Percentiles rank a stretch among this genome's conserved stretches.
phyloP scores from a whole-genome alignment of 2,113 vertebrate genomes.

The Elgaria multicarinata region DNA sequence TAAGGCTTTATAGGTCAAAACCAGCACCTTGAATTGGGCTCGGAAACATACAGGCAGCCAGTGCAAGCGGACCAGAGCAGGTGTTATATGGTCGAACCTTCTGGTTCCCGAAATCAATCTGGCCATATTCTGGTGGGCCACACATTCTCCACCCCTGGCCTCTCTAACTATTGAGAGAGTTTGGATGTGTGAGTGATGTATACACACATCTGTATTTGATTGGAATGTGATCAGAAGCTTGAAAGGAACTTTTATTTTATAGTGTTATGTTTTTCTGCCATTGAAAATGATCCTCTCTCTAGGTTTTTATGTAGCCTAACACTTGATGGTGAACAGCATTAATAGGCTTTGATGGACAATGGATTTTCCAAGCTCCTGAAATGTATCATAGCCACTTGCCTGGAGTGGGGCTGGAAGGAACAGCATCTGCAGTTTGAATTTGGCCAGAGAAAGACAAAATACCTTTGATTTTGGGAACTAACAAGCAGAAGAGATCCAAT shows the following conservation, averaged over 20 bases:
- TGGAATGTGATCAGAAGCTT: background rate
- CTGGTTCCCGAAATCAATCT: no score
- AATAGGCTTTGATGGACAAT: background rate
- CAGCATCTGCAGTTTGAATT: background rate
- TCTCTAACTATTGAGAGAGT: background rate
- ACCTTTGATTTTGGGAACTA: background rate
- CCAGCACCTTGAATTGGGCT: no score
- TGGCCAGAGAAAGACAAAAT: background rate
- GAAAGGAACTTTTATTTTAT: background rate
- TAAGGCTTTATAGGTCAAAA: no score
- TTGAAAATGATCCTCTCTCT: background rate
- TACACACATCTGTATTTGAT: background rate
- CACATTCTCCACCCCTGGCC: no score
- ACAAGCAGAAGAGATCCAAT: background rate
- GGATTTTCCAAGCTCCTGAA: background rate
- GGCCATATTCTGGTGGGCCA: no score
- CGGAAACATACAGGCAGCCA: no score
- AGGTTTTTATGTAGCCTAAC: background rate
- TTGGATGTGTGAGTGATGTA: background rate
- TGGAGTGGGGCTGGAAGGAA: background rate
- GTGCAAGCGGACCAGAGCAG: no score
- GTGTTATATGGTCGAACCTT: no score
- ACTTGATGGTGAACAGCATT: background rate
- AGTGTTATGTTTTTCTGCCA: background rate
- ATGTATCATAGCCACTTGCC: background rate